Evolutionary conservation across 1,140 invertebrate genomes (phyloP), one percentile per base, ranked within the genome.

Genomic region (Philotrypesis tridentata): DNA sequence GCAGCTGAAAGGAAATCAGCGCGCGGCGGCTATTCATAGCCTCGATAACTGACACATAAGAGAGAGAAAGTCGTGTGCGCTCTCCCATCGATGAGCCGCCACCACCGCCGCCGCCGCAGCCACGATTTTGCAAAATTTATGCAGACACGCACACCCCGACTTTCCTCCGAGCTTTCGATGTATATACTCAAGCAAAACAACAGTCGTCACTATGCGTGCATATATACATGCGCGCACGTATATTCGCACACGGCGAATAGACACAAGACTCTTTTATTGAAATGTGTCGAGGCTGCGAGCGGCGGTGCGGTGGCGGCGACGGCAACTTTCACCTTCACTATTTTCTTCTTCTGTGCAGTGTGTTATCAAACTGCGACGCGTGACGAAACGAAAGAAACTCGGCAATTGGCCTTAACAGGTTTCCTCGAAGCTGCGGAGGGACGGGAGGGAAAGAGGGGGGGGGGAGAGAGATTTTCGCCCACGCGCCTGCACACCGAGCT

Each of bases 1-100:
- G 80, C 82, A 84, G 84, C 84, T 84, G 86, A 87, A 88, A 85
- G 86, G 84, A 87, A 88, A 88, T 88, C 85, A 85, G 86, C 84
- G 83, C 87, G 48, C 48, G 48, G 3, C 17, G 85, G 82, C 87
- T 89, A 89, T 88, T 89, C 87, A 88, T 88, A 89, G 88, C 37
- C 37, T 48, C 71, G 79, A 65, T 74, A 80, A 73, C 7, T 43
- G 23, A 80, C n/a, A 11, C 21, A 43, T 55, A 25, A 25, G 40
- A 60, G 21, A 5, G 31, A 23, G 55, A 8, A 21, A 21, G 33
- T 70, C 31, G 8, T 37, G 27, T 37, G 21, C 27, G 31, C 74
- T 33, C 17, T 31, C 55, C 31, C 27, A 33, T 70, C 67, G 67
- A 61, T 25, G 25, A 9, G 17, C 74, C 9, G 31, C n/a, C n/a